Evolutionary conservation across 2,797 vertebrate genomes (phyloP), one percentile per base, ranked within the genome.

Genomic region (Sorex maritimensis): DNA sequence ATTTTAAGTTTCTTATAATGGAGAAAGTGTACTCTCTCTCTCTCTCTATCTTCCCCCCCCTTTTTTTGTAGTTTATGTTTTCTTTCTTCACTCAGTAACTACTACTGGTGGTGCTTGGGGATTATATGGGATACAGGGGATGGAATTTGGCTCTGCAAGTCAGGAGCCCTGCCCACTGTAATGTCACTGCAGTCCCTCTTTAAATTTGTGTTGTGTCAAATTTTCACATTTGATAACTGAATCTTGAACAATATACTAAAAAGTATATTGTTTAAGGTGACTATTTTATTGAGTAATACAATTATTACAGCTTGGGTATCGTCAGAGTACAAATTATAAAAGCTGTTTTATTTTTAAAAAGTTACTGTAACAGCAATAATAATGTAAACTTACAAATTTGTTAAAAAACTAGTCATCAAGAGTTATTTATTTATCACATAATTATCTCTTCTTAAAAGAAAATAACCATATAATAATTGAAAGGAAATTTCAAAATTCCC

Each of bases 1-100:
- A 41, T 68, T 10, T 85, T 95, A 86, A 96, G 97, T 96, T 96
- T 85, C 77, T 94, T 93, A 82, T 19, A 77, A 82, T 90, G 67
- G 44, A 77, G 19, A 86, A 92, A 92, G 65, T 24, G 30, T 95
- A 96, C 88, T 44, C 14, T 90, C 95, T 14, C 49, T 52, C 13
- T 52, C 13, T 11, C 13, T 52, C 10, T 34, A 34, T 34, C 34
- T 34, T 34, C 34, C 34, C 2, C 34, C 34, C 13, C 11, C 10
- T 74, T 38, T 41, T 86, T 96, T 38, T 86, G 95, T 81, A 95
- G 97, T 86, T 2, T 90, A 69, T 81, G 26, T 55, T 79, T 89
- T n/a, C 52, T 96, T 91, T 83, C 71, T 24, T 1, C 61, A 63
- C 49, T 52, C 49, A 52, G 49, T 52, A 52, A 8, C 13, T 52